phyloP scores from a whole-genome alignment of 2,113 vertebrate species.

The Gymnarchus niloticus region DNA sequence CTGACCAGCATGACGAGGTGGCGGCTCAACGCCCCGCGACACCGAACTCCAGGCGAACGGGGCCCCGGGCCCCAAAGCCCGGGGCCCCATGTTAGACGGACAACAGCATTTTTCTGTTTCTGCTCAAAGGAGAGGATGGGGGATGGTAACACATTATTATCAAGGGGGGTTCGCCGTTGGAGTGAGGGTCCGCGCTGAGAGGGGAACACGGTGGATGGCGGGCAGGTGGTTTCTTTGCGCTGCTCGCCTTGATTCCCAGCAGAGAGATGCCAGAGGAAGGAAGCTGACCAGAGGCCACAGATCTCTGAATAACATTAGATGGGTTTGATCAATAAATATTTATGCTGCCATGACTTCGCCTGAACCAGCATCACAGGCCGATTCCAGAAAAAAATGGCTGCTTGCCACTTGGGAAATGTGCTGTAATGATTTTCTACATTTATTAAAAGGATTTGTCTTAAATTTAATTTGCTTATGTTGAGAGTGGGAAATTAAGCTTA shows the following conservation, averaged over 20 bases:
- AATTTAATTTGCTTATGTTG: slow-evolving; percentile 28
- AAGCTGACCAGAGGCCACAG: slow-evolving; percentile 67
- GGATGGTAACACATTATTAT: too few relatives aligned
- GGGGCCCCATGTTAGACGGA: slow-evolving; percentile 65
- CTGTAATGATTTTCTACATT: slow-evolving; percentile 38
- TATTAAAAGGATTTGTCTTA: slow-evolving; percentile 37
- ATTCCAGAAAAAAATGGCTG: background rate
- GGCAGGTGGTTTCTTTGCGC: slow-evolving; percentile 62
- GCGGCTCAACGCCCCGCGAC: slow-evolving; percentile 40
- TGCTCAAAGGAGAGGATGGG: too few relatives aligned
- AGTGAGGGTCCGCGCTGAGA: slow-evolving; percentile 46
- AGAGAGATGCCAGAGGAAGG: slow-evolving; percentile 57
- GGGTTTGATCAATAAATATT: slow-evolving; percentile 70
- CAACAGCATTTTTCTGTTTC: too few relatives aligned
- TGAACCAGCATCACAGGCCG: background rate
- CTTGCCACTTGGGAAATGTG: slow-evolving; percentile 29
- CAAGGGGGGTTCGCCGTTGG: too few relatives aligned
- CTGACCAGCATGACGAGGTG: slow-evolving; percentile 16
- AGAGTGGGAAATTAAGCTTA: slow-evolving; percentile 28
- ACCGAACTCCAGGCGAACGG: slow-evolving; percentile 59
- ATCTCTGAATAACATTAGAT: slow-evolving; percentile 67
- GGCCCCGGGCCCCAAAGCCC: slow-evolving; percentile 70
- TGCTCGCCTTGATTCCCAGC: slow-evolving; percentile 56
- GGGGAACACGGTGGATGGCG: slow-evolving; percentile 52
- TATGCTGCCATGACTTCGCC: slow-evolving; percentile 17